These are phyloP conservation scores for Platycercus adscitus DNA, from an alignment of 2,113 vertebrate genomes.

Conservation along the genomic window DNA sequence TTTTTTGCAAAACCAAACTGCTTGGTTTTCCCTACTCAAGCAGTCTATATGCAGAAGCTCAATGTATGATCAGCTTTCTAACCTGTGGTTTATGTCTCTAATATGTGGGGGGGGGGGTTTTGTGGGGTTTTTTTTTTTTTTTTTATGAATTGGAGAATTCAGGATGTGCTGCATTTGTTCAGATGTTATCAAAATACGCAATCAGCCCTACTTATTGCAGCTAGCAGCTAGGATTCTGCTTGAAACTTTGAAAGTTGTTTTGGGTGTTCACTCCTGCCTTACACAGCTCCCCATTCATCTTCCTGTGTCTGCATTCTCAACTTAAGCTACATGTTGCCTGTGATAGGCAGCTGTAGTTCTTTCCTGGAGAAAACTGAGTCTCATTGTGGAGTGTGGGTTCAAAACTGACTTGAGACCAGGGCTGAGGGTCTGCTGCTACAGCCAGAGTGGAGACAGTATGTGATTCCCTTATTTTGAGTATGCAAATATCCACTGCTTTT, in stretches of 20 bases:
- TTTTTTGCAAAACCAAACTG: not conserved
- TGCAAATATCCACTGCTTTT: not conserved
- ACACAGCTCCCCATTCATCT: accelerated
- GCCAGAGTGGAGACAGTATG: not conserved
- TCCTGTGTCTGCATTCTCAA: not conserved
- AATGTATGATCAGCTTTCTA: not conserved
- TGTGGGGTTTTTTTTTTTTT: not conserved
- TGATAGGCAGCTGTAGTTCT: not conserved
- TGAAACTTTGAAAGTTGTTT: not conserved
- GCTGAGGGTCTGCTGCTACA: not conserved
- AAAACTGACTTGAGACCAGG: not conserved
- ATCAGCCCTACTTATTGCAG: not conserved
- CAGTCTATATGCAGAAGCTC: not conserved
- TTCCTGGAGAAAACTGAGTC: not conserved
- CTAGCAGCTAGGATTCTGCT: not conserved
- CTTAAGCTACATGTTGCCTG: not conserved
- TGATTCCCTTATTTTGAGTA: not conserved
- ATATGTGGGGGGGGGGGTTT: not conserved
- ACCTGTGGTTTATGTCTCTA: not conserved
- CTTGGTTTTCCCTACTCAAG: not conserved
- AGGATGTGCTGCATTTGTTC: not conserved
- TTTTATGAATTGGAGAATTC: not conserved
- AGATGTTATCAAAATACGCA: not conserved
- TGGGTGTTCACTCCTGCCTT: not conserved
- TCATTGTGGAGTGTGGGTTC: accelerated